These are phyloP conservation scores for Chaetura pelagica DNA, from an alignment of 2,113 vertebrate species.

Conservation along the genomic window DNA sequence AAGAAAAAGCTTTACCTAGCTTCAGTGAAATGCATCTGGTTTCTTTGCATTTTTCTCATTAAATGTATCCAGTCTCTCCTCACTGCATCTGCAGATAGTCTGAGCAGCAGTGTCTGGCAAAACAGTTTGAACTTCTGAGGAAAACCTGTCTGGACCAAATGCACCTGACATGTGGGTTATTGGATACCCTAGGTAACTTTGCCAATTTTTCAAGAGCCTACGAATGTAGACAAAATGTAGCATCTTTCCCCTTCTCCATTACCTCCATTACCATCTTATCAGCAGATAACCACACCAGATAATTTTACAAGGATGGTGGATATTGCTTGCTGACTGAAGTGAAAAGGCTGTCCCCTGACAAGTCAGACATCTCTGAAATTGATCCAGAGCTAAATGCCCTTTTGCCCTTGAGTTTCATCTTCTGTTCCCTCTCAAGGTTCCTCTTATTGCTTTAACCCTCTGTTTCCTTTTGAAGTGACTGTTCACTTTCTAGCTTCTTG, in stretches of 20 bases:
- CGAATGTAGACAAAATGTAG: accelerated
- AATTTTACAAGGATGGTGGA: not conserved
- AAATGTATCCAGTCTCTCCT: not conserved
- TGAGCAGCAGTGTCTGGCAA: not conserved
- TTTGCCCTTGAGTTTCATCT: not conserved
- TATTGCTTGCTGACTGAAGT: not conserved
- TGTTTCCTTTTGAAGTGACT: not conserved
- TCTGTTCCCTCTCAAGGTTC: not conserved
- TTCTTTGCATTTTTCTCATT: not conserved
- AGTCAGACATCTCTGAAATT: not conserved
- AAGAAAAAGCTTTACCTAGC: not conserved
- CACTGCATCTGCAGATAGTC: not conserved
- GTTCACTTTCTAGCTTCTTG: not conserved
- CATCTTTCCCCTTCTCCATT: accelerated
- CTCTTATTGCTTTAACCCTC: not conserved
- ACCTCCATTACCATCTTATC: not conserved
- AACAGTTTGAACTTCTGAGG: not conserved
- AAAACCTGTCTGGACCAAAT: not conserved
- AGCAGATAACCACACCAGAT: not conserved
- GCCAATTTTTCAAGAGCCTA: not conserved
- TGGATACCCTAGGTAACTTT: not conserved
- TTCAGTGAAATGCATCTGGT: not conserved
- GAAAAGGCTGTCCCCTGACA: not conserved
- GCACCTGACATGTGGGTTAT: not conserved
- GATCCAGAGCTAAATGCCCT: not conserved